Base-by-base conservation (phyloP, 2,113 vertebrate species). In the Campylomormyrus numenius region DNA sequence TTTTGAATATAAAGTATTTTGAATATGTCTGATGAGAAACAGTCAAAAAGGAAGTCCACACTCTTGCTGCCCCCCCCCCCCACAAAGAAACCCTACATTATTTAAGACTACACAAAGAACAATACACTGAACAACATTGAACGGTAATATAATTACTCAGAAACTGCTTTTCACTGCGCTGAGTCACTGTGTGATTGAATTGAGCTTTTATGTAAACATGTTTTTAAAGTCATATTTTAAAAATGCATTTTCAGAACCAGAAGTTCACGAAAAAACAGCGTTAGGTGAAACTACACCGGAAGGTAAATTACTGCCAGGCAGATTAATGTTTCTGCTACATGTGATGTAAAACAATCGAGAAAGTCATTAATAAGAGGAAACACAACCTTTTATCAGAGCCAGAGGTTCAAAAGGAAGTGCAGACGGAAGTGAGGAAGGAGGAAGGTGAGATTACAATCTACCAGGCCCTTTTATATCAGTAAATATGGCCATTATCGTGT, bases 121-220 rank as follows among this genome's bases (percentile, higher is more conserved):
- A 17, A 31, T 35, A 77, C 31, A 35, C 70, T 77, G 31, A 17
- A 77, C 27, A 17, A 77, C 31, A 77, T 15, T 39, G 13, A 39
- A 17, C 7, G 2, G 11, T 35, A 77, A 77, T 42, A 42, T 77
- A 42, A 39, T 77, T 42, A 77, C 42, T 24, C 17, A 46, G 19
- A 39, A 85, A 19, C 15, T 5, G 24, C 15, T 48, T 84, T 49
- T 35, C 85, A 3, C 24, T 83, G 84, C 5, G 1, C 45, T 13
- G 48, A n/a, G 45, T 92, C 89, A 85, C 24, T 93, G 13, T 50
- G 27, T 89, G 10, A 19, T 83, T 2, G 27, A 77, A 52, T 52
- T 89, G 15, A 85, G 13, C 62, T 49, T 35, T 49, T 39, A 27
- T 86, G n/a, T 27, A 48, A 46, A n/a, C n/a, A n/a, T n/a, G 24